Evolutionary conservation across 2,113 vertebrate genomes (phyloP).

Genomic region (Paradisaea rubra): DNA sequence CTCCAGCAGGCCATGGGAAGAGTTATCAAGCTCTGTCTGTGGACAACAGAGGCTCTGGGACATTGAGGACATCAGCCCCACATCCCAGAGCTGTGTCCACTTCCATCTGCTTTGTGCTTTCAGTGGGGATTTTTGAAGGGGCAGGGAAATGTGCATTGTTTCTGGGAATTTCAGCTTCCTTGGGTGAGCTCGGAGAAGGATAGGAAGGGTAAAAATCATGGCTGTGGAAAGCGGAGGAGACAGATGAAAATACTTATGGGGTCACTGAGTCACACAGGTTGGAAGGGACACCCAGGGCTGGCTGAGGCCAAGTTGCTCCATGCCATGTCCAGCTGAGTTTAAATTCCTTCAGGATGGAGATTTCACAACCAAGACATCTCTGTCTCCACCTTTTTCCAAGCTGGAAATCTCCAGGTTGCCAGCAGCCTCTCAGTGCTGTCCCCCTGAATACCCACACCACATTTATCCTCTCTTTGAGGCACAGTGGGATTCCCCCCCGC

Average conservation of each 20-base stretch:
- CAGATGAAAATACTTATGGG: not conserved
- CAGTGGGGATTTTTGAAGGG: not conserved
- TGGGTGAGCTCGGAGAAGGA: not conserved
- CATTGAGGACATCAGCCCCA: not conserved
- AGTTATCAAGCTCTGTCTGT: not conserved
- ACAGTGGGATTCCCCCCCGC: not conserved
- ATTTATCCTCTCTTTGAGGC: not conserved
- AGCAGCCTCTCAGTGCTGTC: not conserved
- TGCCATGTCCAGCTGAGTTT: not conserved
- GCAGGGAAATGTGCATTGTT: not conserved
- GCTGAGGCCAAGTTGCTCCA: not conserved
- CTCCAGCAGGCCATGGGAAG: not conserved
- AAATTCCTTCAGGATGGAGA: not conserved
- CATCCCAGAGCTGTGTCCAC: not conserved
- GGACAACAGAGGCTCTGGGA: accelerated
- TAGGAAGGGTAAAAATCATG: not conserved
- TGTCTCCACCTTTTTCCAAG: not conserved
- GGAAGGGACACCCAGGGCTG: not conserved
- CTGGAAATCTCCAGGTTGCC: not conserved
- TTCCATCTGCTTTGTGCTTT: not conserved
- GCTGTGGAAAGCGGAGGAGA: not conserved
- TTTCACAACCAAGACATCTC: not conserved
- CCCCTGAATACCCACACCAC: not conserved
- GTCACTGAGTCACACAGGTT: not conserved
- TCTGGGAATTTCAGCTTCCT: not conserved